Conservation (phyloP, 2,888 invertebrate genomes). For the Coelinius sp. region DNA sequence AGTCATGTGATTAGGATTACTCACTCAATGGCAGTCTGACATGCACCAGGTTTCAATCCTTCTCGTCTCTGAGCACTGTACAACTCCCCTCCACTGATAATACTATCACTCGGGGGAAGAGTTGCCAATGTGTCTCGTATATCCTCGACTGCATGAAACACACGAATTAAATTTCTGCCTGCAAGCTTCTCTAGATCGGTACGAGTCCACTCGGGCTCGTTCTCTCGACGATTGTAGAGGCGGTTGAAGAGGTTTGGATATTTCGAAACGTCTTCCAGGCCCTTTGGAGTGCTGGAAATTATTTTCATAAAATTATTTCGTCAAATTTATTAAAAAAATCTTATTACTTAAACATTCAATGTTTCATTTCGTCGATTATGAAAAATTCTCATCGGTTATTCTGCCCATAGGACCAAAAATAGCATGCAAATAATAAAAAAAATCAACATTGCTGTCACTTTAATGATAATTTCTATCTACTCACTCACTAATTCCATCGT, state of each 20-base stretch:
- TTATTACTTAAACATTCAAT: no score
- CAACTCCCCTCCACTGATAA: slow-evolving; percentile 54
- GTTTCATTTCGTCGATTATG: no score
- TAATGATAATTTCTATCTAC: slow-evolving; percentile 38
- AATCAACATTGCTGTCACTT: not conserved
- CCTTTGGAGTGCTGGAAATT: slow-evolving; percentile 68
- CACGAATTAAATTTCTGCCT: slow-evolving; percentile 71
- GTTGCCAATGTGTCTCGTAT: slow-evolving; percentile 54
- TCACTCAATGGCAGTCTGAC: slow-evolving; percentile 61
- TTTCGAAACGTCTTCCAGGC: slow-evolving; percentile 72
- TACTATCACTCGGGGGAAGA: slow-evolving; percentile 52
- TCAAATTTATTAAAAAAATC: not conserved
- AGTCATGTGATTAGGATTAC: slow-evolving; percentile 24
- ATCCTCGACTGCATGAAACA: slow-evolving; percentile 68
- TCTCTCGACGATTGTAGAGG: slow-evolving; percentile 56
- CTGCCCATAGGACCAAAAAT: no score
- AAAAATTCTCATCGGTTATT: no score
- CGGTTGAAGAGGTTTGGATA: slow-evolving; percentile 72
- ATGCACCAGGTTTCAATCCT: slow-evolving; percentile 53
- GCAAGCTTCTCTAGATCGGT: slow-evolving; percentile 72
- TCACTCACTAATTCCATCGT: slow-evolving; percentile 71
- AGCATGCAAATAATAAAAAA: not conserved
- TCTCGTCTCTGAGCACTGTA: slow-evolving; percentile 50
- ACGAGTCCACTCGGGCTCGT: slow-evolving; percentile 67
- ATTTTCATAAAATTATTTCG: not conserved